A percentile compares a stretch with the other conserved stretches of the same genome.
Evolutionary conservation across 1,140 invertebrate genomes (phyloP).

Genomic region (Bombus ignitus): DNA sequence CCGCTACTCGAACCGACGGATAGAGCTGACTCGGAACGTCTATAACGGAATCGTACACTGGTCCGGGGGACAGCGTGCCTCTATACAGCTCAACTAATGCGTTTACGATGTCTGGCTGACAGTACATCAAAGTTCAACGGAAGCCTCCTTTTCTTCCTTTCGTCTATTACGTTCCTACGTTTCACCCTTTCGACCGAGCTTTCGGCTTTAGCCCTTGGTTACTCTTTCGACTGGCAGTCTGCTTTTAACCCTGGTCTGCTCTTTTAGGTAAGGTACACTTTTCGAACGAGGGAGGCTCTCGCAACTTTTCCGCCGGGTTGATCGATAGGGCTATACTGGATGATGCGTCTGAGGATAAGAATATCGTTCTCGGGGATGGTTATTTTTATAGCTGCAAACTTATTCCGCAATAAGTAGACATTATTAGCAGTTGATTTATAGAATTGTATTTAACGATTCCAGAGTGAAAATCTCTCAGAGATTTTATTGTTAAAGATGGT

Average conservation of each 20-base stretch:
- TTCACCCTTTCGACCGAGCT: constrained; percentile 20
- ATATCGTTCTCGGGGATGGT: neutral
- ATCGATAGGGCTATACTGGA: neutral
- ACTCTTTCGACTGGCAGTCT: neutral
- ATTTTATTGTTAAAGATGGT: too few species aligned
- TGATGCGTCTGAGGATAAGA: neutral
- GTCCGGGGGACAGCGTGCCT: constrained; percentile 28
- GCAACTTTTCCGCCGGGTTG: neutral
- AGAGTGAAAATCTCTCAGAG: too few species aligned
- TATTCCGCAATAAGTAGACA: neutral
- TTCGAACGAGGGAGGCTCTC: neutral
- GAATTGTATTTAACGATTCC: neutral
- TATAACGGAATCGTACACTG: constrained; percentile 64
- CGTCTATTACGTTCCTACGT: neutral
- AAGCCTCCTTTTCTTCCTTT: constrained; percentile 33
- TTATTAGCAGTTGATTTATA: neutral
- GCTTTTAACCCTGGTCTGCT: constrained; percentile 42
- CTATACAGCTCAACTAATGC: constrained; percentile 72
- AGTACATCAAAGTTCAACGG: constrained; percentile 75
- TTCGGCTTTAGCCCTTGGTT: neutral
- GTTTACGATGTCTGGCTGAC: constrained; percentile 76
- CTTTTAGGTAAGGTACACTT: neutral
- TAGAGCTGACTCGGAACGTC: constrained; percentile 48
- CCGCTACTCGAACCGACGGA: constrained; percentile 37
- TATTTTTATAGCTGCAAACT: neutral